Percentiles rank a stretch among this genome's conserved stretches.
Evolutionary conservation across 1,140 invertebrate genomes (phyloP).

Genomic region (Aphaenogaster floridana): DNA sequence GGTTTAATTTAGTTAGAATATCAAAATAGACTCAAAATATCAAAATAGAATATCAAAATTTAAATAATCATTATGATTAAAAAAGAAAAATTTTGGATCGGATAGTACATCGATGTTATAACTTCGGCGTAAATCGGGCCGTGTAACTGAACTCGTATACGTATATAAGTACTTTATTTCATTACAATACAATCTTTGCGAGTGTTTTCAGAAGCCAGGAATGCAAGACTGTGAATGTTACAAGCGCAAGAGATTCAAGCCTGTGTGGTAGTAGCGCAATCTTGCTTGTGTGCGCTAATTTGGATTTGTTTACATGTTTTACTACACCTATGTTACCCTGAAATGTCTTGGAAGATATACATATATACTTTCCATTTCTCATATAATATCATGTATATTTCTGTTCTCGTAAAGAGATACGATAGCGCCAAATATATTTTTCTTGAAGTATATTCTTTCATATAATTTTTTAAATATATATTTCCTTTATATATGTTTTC

Average conservation of each 20-base stretch:
- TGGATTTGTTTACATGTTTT: slow-evolving; percentile 8
- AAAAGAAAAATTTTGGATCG: too few species aligned
- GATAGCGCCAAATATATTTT: too few species aligned
- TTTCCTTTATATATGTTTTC: not conserved
- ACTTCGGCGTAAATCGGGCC: too few species aligned
- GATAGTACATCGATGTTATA: too few species aligned
- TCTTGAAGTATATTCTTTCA: too few species aligned
- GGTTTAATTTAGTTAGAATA: too few species aligned
- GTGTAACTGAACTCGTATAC: too few species aligned
- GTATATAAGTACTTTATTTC: not conserved
- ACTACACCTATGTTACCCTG: not conserved
- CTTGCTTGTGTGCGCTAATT: slow-evolving; percentile 11
- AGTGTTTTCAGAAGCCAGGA: slow-evolving; percentile 5
- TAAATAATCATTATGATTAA: too few species aligned
- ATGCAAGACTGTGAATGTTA: not conserved
- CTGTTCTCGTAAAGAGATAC: not conserved
- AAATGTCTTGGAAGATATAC: not conserved
- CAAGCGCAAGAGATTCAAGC: not conserved
- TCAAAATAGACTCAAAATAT: too few species aligned
- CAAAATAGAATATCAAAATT: too few species aligned
- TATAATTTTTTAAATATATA: not conserved
- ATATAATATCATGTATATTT: not conserved
- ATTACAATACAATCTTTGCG: not conserved
- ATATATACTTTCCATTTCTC: not conserved
- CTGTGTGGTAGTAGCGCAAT: not conserved